A percentile compares a stretch with the other conserved stretches of the same genome.
Evolutionary conservation across 2,797 vertebrate genomes (phyloP).

Genomic region (Eulemur rubriventer): DNA sequence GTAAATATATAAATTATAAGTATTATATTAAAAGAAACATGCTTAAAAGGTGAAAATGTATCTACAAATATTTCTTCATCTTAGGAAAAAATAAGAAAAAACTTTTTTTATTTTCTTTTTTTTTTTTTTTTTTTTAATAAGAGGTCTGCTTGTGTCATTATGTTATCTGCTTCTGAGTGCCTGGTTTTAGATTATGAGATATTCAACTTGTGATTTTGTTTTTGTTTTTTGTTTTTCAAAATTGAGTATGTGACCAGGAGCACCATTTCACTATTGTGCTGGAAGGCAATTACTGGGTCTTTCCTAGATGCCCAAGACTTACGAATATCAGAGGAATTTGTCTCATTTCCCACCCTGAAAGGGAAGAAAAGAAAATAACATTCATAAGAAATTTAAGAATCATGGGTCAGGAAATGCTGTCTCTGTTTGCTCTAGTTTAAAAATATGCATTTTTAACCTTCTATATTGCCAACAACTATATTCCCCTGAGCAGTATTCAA

Average conservation of each 20-base stretch:
- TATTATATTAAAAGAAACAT: not conserved
- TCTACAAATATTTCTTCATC: not conserved
- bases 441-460: not conserved
- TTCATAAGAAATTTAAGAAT: not conserved
- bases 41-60: not conserved
- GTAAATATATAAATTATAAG: not conserved
- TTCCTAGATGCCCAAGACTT: not conserved
- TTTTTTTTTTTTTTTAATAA: not conserved
- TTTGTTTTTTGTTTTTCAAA: conserved; percentile 8
- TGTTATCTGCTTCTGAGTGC: not conserved
- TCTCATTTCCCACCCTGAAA: not conserved
- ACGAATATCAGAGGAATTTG: not conserved
- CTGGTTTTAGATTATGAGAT: not conserved
- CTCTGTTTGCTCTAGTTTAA: not conserved
- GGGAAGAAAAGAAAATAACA: not conserved
- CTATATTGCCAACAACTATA: not conserved
- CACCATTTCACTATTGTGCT: not conserved
- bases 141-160: not conserved
- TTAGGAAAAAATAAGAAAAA: not conserved
- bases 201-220: not conserved
- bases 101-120: too few species aligned
- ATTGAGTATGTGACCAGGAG: not conserved
- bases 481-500: not conserved
- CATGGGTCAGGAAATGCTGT: not conserved
- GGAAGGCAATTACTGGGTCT: not conserved